Base-by-base conservation (phyloP, 2,888 invertebrate genomes). In the Stomorhina lunata region DNA sequence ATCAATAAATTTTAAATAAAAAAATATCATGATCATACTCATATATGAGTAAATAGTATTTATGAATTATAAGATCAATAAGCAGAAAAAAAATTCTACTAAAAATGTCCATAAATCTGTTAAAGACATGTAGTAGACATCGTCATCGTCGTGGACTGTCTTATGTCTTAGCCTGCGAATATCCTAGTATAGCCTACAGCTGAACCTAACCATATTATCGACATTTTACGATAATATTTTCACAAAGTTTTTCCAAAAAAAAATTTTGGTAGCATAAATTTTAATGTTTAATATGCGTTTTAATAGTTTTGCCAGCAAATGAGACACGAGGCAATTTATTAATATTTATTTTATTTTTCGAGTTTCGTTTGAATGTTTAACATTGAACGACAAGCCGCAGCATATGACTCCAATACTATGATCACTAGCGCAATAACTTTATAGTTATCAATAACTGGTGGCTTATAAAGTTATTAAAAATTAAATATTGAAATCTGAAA, bases 271-370 rank as follows among this genome's bases (percentile, higher is more conserved):
- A 71, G 65, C 75, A 81, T 81, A 76, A 71, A 66, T 76, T 63
- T 37, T 71, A n/a, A 66, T 81, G 80, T 76, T 81, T 81, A 81
- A 81, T 81, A 81, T 71, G 71, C 76, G 76, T 81, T 81, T 81
- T 71, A 81, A 76, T 81, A 65, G 71, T 81, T 76, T 81, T 71
- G 66, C 80, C 71, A 76, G 71, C 66, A 81, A 76, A 65, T 76
- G 57, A 55, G 76, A 76, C 80, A 81, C 71, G 76, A 43, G 80
- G 66, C 76, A 76, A 81, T 81, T 81, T 81, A 81, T 81, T 66
- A 40, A 59, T 81, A 50, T 76, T 79, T 55, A 37, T 40, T 76
- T 72, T 57, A 57, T 79, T 71, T 78, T 63, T 68, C 27, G 48
- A 45, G 27, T 34, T 59, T 59, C 59, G 22, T 76, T 68, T 25